Conservation (phyloP, 2,113 vertebrate species). For the Herpailurus yagouaroundi region DNA sequence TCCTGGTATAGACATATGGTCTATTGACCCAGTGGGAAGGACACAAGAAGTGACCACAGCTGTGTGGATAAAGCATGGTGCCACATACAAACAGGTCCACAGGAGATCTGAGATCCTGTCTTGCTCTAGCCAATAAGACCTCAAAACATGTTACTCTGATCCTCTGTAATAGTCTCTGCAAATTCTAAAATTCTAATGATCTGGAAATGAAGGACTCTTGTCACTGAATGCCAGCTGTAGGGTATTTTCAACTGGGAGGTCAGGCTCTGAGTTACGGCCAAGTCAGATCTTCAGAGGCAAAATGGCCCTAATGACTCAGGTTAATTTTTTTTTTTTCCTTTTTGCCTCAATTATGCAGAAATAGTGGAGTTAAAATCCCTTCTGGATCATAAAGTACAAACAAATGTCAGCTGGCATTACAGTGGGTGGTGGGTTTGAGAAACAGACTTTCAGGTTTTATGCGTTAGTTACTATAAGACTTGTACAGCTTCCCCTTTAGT, state of each 20-base stretch:
- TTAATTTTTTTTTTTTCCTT: background rate
- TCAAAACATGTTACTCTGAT: background rate
- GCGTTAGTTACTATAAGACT: background rate
- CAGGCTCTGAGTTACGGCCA: background rate
- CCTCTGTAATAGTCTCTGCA: background rate
- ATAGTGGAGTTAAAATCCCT: background rate
- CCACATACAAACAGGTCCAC: no score
- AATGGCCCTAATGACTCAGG: background rate
- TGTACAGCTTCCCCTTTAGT: background rate
- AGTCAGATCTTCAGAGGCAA: background rate
- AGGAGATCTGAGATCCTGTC: background rate
- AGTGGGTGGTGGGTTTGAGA: background rate
- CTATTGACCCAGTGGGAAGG: background rate
- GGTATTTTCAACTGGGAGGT: background rate
- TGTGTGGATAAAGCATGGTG: background rate
- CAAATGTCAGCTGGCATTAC: background rate
- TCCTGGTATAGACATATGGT: background rate
- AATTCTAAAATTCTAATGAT: background rate
- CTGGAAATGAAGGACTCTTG: background rate
- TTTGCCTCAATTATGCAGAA: constrained; percentile 1
- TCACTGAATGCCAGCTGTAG: background rate
- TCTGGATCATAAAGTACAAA: background rate
- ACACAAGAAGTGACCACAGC: background rate
- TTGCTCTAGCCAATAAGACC: background rate
- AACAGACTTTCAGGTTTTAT: background rate